phyloP scores from a whole-genome alignment of 2,797 vertebrate species.

The Enoplosus armatus region DNA sequence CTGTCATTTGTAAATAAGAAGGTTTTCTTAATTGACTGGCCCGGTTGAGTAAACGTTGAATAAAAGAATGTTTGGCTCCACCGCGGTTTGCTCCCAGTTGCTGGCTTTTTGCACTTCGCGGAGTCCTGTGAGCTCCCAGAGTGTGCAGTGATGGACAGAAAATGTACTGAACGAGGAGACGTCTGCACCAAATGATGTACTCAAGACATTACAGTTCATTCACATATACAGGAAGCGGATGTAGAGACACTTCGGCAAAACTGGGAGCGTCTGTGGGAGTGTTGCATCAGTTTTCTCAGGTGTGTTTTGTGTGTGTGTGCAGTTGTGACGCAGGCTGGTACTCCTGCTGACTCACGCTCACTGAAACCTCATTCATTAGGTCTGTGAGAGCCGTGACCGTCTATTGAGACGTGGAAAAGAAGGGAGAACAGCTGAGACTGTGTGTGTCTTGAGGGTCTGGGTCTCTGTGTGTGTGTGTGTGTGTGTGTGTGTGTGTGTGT shows the following conservation, averaged over 20 bases:
- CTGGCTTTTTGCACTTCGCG: conserved; percentile 12
- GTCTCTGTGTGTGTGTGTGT: not conserved
- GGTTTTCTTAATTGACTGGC: conserved; percentile 54
- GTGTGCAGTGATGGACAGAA: not conserved
- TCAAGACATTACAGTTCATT: not conserved
- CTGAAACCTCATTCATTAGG: not conserved
- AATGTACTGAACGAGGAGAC: not conserved
- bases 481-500: conserved; percentile 13
- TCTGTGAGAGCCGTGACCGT: not conserved
- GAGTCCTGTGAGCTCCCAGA: not conserved
- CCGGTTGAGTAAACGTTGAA: conserved; percentile 48
- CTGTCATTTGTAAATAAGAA: conserved; percentile 60
- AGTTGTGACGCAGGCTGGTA: not conserved
- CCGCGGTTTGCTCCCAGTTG: conserved; percentile 25
- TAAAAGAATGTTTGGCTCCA: conserved; percentile 34
- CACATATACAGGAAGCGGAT: not conserved
- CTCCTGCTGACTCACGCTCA: conserved; percentile 17
- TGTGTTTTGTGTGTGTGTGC: not conserved
- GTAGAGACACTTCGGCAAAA: not conserved
- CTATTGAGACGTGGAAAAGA: not conserved
- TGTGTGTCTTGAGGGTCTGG: conserved; percentile 4
- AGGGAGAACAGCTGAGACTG: conserved; percentile 12
- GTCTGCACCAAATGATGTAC: not conserved
- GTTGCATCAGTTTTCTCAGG: not conserved
- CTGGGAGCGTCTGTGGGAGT: not conserved